These are phyloP conservation scores for Melanostoma scalare DNA, from an alignment of 2,888 invertebrate species.

Conservation along the genomic window DNA sequence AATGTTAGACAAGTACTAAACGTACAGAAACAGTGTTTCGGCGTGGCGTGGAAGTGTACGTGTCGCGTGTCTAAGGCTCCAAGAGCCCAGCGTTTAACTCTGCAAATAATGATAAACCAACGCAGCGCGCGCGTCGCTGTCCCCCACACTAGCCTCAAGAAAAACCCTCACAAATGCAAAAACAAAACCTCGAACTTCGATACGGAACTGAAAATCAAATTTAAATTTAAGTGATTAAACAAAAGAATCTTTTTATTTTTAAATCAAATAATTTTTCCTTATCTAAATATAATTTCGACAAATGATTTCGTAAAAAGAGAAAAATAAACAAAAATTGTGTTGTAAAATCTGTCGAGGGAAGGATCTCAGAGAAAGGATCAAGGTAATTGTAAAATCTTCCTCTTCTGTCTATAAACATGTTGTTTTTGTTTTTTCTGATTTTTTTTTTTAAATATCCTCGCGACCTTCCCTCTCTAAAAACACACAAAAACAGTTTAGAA, in stretches of 20 bases:
- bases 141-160: constrained; percentile 37
- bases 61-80: constrained; percentile 64
- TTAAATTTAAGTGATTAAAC: constrained; percentile 68
- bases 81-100: constrained; percentile 62
- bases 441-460: constrained; percentile 33
- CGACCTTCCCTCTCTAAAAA: constrained; percentile 54
- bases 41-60: constrained; percentile 58
- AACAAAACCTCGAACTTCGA: constrained; percentile 67
- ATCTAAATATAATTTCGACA: constrained; percentile 28
- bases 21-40: constrained; percentile 51
- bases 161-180: constrained; percentile 29
- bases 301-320: constrained; percentile 39
- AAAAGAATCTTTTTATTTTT: constrained; percentile 57
- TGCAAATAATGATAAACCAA: constrained; percentile 26
- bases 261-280: constrained; percentile 46
- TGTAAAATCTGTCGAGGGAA: constrained; percentile 53
- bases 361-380: constrained; percentile 65
- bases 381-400: constrained; percentile 66
- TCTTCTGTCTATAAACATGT: constrained; percentile 49
- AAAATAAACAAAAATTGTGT: constrained; percentile 49
- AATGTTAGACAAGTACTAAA: constrained; percentile 54
- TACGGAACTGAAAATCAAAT: constrained; percentile 72
- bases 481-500: constrained; percentile 25
- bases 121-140: constrained; percentile 57
- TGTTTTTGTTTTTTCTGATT: constrained; percentile 19